These are phyloP conservation scores for Amblyornis subalaris DNA, from an alignment of 2,113 vertebrate species.

Conservation along the genomic window DNA sequence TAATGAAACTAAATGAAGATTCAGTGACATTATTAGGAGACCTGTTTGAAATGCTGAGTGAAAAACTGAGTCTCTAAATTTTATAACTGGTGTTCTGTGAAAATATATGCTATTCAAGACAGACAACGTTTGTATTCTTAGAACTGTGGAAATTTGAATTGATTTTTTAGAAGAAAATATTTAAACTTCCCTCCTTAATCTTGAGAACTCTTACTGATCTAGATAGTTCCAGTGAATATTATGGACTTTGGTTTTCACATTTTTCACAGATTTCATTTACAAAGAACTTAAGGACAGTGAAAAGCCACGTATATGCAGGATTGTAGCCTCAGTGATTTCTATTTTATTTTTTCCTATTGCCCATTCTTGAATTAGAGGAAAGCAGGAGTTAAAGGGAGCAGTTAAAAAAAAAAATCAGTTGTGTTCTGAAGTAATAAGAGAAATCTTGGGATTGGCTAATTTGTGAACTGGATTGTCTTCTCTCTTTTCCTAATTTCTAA, in stretches of 20 bases:
- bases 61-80: not conserved
- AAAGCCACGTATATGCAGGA: not conserved
- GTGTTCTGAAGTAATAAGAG: not conserved
- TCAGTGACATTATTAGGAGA: not conserved
- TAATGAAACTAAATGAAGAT: not conserved
- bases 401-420: not conserved
- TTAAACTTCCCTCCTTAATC: not conserved
- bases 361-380: not conserved
- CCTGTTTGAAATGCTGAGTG: not conserved
- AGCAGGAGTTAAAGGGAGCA: not conserved
- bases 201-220: not conserved
- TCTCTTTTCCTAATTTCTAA: not conserved
- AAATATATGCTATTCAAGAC: not conserved
- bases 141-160: not conserved
- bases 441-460: not conserved
- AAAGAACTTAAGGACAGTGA: not conserved
- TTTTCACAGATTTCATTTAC: not conserved
- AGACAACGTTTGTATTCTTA: not conserved
- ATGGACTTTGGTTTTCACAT: not conserved
- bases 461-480: not conserved
- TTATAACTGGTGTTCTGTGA: accelerated
- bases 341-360: not conserved
- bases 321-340: not conserved
- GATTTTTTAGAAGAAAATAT: not conserved
- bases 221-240: not conserved